A percentile compares a stretch with the other conserved stretches of the same genome.
These are phyloP conservation scores for Glyptemys insculpta DNA, from an alignment of 2,797 vertebrate genomes.

Conservation along the genomic window DNA sequence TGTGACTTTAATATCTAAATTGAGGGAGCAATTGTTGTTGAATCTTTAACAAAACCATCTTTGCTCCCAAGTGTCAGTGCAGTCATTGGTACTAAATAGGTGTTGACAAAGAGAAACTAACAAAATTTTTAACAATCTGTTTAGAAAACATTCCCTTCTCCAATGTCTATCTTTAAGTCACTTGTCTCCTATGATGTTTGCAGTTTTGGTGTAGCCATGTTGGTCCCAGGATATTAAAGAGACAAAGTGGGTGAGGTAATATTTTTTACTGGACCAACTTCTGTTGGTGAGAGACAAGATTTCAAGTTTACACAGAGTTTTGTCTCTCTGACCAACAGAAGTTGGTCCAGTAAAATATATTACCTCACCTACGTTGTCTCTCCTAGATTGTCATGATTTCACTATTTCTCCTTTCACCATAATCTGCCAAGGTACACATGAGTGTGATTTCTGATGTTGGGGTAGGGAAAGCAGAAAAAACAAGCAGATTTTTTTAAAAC, in stretches of 20 bases:
- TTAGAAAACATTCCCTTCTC: neutral
- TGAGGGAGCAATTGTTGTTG: neutral
- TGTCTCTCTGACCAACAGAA: neutral
- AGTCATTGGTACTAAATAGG: neutral
- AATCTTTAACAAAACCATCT: neutral
- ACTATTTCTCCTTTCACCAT: neutral
- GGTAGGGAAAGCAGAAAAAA: neutral
- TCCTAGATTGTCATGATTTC: neutral
- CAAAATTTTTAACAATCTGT: neutral
- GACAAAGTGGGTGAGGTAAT: neutral
- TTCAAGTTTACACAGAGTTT: neutral
- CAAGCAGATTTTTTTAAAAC: neutral
- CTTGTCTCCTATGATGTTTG: conserved; percentile 4
- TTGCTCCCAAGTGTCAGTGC: neutral
- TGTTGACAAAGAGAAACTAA: neutral
- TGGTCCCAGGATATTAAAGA: neutral
- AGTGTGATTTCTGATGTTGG: neutral
- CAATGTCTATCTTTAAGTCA: neutral
- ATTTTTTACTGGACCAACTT: neutral
- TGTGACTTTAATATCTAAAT: neutral
- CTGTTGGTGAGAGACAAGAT: neutral
- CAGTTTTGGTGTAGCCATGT: neutral
- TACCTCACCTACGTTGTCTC: neutral
- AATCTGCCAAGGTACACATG: neutral
- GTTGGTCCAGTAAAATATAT: neutral